Conservation (phyloP, 2,797 vertebrate genomes). For the Acanthopagrus latus region DNA sequence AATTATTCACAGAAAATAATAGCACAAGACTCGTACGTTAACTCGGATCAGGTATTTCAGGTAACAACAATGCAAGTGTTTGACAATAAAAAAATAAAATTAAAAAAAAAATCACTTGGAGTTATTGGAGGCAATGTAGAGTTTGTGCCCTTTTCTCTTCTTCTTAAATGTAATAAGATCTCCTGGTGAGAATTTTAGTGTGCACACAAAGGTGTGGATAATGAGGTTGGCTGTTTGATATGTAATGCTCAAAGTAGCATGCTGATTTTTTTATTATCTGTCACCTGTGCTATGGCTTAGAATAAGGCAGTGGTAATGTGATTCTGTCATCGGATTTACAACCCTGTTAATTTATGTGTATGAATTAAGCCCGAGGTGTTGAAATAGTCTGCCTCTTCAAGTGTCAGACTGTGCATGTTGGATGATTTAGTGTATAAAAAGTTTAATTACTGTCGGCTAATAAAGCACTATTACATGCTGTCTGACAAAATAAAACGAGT, state of each 20-base stretch:
- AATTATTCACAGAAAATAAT: neutral
- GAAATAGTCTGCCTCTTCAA: slow-evolving; percentile 3
- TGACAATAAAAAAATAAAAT: neutral
- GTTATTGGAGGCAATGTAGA: too few species aligned
- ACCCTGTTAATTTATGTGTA: neutral
- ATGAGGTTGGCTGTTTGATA: slow-evolving; percentile 24
- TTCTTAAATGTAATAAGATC: slow-evolving; percentile 9
- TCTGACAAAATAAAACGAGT: neutral
- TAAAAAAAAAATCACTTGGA: neutral
- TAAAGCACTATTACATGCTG: neutral
- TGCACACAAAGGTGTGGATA: slow-evolving; percentile 23
- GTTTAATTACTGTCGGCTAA: neutral
- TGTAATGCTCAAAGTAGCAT: slow-evolving; percentile 17
- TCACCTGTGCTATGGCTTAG: slow-evolving; percentile 8
- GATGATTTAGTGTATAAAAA: neutral
- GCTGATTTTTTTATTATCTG: slow-evolving; percentile 30
- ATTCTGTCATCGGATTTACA: slow-evolving; percentile 20
- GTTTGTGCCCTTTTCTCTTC: neutral
- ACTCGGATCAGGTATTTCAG: neutral
- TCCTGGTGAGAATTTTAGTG: neutral
- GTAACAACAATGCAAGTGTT: neutral
- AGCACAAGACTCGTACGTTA: neutral
- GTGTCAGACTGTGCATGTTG: neutral
- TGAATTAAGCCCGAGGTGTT: neutral
- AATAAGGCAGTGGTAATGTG: slow-evolving; percentile 10